Conservation (phyloP, 1,140 invertebrate genomes). For the Elysia chlorotica region DNA sequence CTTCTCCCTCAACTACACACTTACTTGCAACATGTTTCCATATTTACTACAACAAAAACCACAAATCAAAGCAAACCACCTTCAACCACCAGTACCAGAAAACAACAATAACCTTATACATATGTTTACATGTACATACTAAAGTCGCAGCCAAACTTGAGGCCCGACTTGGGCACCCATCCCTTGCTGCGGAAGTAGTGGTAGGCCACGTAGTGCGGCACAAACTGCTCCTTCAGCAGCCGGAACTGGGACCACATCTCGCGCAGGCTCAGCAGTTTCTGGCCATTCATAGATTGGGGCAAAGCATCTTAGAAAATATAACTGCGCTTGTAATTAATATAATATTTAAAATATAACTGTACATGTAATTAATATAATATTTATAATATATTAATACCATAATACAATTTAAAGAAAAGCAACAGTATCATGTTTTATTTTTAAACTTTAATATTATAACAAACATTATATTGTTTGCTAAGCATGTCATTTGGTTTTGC, state of each 20-base stretch:
- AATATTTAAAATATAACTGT: too few species aligned
- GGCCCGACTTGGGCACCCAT: constrained; percentile 85
- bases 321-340: too few species aligned
- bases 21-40: neutral
- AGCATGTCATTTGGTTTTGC: too few species aligned
- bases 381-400: too few species aligned
- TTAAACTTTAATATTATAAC: too few species aligned
- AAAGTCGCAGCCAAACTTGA: constrained; percentile 88
- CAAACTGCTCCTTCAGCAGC: constrained; percentile 69
- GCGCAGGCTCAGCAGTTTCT: constrained; percentile 66
- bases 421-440: too few species aligned
- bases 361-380: too few species aligned
- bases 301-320: neutral
- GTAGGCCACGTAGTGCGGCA: constrained; percentile 80
- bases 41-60: neutral
- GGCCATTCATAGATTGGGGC: neutral
- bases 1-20: neutral
- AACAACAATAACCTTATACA: neutral
- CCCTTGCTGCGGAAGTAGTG: constrained; percentile 86
- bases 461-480: too few species aligned
- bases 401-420: too few species aligned
- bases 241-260: constrained; percentile 72
- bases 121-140: constrained; percentile 67
- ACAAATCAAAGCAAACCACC: neutral
- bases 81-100: neutral